These are phyloP conservation scores for Thera obeliscata DNA, from an alignment of 2,888 invertebrate species.

Conservation along the genomic window DNA sequence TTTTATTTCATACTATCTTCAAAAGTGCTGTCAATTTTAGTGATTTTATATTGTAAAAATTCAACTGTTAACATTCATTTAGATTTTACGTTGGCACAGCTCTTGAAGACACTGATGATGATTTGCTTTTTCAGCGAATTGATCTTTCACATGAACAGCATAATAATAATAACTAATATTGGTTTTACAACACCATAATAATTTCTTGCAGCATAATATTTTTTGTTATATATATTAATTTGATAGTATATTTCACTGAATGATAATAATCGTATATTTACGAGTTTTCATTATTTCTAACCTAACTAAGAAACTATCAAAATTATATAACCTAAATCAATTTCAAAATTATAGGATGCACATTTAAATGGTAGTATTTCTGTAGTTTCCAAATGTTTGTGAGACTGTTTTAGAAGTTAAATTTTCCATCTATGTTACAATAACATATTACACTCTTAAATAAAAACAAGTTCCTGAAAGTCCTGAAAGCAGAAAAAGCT, in stretches of 20 bases:
- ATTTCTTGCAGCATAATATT: constrained; percentile 37
- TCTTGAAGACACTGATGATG: constrained; percentile 26
- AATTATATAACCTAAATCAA: constrained; percentile 13
- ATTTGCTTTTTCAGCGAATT: constrained; percentile 28
- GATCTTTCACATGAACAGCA: constrained; percentile 32
- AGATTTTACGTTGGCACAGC: constrained; percentile 37
- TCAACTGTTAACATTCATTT: constrained; percentile 24
- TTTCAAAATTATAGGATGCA: constrained; percentile 30
- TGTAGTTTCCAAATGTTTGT: constrained; percentile 40
- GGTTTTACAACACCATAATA: constrained; percentile 26
- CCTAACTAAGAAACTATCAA: constrained; percentile 17
- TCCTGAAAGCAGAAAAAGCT: constrained; percentile 30
- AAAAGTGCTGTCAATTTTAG: constrained; percentile 31
- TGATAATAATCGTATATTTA: constrained; percentile 1
- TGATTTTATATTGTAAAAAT: constrained; percentile 14
- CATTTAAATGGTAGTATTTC: constrained; percentile 36
- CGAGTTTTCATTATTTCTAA: constrained; percentile 1
- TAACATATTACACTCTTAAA: constrained; percentile 34
- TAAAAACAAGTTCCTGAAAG: constrained; percentile 45
- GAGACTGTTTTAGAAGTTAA: constrained; percentile 42
- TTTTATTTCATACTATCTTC: constrained; percentile 36
- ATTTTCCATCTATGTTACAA: constrained; percentile 36
- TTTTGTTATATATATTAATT: constrained; percentile 25
- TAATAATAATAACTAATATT: constrained; percentile 16
- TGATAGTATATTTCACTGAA: constrained; percentile 16